These are phyloP conservation scores for Lonchura striata DNA, from an alignment of 2,113 vertebrate species.

Conservation along the genomic window DNA sequence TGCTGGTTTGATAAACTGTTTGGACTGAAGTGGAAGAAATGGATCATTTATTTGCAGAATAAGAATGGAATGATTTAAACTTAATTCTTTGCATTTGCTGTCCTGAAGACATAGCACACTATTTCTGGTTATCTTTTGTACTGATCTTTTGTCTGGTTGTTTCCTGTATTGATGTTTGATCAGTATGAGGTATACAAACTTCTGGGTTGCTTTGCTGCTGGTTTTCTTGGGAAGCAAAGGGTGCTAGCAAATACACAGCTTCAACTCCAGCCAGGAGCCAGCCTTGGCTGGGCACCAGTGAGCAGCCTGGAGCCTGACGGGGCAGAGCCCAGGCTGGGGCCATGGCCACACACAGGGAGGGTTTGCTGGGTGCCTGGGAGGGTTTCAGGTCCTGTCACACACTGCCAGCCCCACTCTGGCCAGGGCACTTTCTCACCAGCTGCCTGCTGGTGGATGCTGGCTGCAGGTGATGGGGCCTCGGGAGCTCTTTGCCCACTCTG, in stretches of 20 bases:
- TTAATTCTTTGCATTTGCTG: not conserved
- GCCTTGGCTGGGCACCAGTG: not conserved
- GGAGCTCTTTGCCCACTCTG: rapidly evolving
- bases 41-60: not conserved
- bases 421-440: too few species aligned
- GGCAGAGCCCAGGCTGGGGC: not conserved
- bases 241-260: not conserved
- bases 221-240: not conserved
- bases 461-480: not conserved
- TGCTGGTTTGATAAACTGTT: not conserved
- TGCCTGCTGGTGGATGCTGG: rapidly evolving
- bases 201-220: not conserved
- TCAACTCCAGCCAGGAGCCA: not conserved
- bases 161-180: not conserved
- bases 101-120: not conserved
- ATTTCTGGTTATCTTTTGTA: not conserved
- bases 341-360: not conserved
- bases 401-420: too few species aligned
- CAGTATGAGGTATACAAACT: not conserved
- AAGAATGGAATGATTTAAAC: not conserved
- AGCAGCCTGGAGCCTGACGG: too few species aligned
- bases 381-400: not conserved
- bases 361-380: not conserved
- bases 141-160: not conserved
- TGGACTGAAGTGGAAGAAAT: not conserved